A percentile compares a stretch with the other conserved stretches of the same genome.
These are phyloP conservation scores for Vanessa tameamea DNA, from an alignment of 1,140 invertebrate genomes.

Conservation along the genomic window DNA sequence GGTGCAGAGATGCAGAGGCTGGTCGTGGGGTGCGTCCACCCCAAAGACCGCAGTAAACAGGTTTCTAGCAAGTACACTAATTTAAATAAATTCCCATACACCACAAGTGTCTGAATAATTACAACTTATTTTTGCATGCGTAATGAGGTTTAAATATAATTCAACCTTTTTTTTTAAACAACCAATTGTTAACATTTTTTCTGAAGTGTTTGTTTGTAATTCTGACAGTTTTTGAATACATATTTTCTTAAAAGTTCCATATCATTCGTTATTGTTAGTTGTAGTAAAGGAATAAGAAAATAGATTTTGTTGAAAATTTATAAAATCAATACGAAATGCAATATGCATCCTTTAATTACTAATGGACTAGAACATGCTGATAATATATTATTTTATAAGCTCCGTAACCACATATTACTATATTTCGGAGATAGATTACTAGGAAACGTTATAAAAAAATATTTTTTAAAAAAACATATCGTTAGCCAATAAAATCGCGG, in stretches of 20 bases:
- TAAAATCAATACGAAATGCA: too few species aligned
- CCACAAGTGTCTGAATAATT: slow-evolving; percentile 41
- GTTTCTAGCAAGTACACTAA: slow-evolving; percentile 65
- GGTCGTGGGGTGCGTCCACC: slow-evolving; percentile 38
- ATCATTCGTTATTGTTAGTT: not conserved
- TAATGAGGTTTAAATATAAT: slow-evolving; percentile 34
- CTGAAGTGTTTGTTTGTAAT: not conserved
- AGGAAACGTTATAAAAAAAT: too few species aligned
- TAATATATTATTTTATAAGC: too few species aligned
- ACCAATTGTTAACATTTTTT: not conserved
- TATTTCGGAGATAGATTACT: too few species aligned
- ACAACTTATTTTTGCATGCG: slow-evolving; percentile 13
- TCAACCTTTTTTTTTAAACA: not conserved
- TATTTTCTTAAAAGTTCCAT: not conserved
- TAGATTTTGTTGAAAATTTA: too few species aligned
- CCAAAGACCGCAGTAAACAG: slow-evolving; percentile 45
- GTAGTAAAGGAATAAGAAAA: too few species aligned
- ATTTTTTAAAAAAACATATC: too few species aligned
- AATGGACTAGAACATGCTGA: too few species aligned
- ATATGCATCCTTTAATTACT: too few species aligned
- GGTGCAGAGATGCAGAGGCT: slow-evolving; percentile 42
- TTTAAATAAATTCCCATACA: slow-evolving; percentile 67
- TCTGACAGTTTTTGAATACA: too few species aligned
- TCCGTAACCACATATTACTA: too few species aligned
- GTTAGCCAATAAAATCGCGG: not conserved